phyloP scores from a whole-genome alignment of 2,113 vertebrate genomes.

The Protobothrops flavoviridis region DNA sequence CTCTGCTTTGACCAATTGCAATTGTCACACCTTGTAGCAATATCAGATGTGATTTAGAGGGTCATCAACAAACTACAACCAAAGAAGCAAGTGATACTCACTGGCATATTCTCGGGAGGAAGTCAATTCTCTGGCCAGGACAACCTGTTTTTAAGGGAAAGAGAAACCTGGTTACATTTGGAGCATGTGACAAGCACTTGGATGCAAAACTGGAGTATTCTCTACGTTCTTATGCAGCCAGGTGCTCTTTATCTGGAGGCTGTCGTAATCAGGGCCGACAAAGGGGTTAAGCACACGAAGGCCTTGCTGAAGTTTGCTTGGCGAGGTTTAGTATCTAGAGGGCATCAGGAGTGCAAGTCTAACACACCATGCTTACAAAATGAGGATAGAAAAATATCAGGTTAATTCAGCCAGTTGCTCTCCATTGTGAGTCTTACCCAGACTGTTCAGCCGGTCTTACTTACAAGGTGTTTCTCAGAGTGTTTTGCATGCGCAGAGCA shows the following conservation, averaged over 20 bases:
- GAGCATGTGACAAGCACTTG: not conserved
- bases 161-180: slow-evolving; percentile 1
- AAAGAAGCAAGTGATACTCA: slow-evolving; percentile 71
- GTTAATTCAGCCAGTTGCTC: not conserved
- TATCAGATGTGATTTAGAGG: not conserved
- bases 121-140: slow-evolving; percentile 91
- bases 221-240: not conserved
- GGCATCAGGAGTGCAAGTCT: not conserved
- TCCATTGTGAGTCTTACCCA: not conserved
- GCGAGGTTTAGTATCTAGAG: not conserved
- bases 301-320: not conserved
- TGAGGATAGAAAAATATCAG: too few species aligned
- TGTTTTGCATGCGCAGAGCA: not conserved
- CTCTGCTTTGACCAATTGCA: not conserved
- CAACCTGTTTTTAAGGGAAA: slow-evolving; percentile 78
- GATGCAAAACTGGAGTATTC: not conserved
- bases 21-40: not conserved
- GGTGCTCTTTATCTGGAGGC: not conserved
- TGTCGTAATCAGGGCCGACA: not conserved
- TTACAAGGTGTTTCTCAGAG: not conserved
- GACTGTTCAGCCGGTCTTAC: not conserved
- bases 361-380: not conserved
- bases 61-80: not conserved
- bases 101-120: slow-evolving; percentile 97
- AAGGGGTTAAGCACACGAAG: not conserved